These are phyloP conservation scores for Perognathus longimembris DNA, from an alignment of 2,113 vertebrate genomes.

Conservation along the genomic window DNA sequence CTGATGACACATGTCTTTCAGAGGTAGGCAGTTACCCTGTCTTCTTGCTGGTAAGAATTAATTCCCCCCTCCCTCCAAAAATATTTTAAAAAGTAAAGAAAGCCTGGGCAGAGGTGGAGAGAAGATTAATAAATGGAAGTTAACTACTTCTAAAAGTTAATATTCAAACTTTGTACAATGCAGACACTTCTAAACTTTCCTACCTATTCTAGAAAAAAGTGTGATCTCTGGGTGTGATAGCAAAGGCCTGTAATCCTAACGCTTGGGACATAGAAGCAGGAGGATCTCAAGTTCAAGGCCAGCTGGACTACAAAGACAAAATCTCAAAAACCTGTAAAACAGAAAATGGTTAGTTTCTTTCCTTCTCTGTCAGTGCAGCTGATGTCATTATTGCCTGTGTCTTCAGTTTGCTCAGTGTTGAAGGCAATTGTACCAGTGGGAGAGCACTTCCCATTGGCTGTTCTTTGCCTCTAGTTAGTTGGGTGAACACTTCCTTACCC, in stretches of 20 bases:
- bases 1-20: neutral
- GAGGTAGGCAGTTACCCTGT: neutral
- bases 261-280: too few species aligned
- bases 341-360: neutral
- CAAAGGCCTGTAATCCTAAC: too few species aligned
- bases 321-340: too few species aligned
- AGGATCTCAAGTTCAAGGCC: too few species aligned
- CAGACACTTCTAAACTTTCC: neutral
- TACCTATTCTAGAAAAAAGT: neutral
- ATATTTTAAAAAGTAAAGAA: too few species aligned
- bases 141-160: neutral
- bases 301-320: too few species aligned
- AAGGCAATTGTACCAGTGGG: too few species aligned
- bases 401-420: neutral
- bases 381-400: conserved; percentile 38
- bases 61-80: neutral
- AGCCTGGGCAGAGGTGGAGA: neutral
- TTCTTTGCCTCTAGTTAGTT: conserved; percentile 21
- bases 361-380: neutral
- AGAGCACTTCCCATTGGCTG: too few species aligned
- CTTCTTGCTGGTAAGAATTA: neutral
- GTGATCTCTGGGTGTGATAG: too few species aligned
- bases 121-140: neutral
- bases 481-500: neutral
- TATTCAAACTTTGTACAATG: neutral